Percentiles rank a stretch among this genome's conserved stretches.
These are phyloP conservation scores for Xylota sylvarum DNA, from an alignment of 2,888 invertebrate genomes.

Conservation along the genomic window DNA sequence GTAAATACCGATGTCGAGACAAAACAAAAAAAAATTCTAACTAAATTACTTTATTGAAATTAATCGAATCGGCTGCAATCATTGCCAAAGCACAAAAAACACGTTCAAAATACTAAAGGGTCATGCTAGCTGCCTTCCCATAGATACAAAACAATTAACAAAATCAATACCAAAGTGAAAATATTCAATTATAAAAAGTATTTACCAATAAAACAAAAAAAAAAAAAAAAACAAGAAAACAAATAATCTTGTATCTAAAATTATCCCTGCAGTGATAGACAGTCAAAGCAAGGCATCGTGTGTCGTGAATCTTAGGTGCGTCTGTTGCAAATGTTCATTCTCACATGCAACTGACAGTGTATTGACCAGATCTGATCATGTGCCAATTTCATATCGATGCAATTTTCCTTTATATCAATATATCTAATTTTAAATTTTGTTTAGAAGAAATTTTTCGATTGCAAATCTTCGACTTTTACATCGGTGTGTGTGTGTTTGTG, in stretches of 20 bases:
- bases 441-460: conserved; percentile 37
- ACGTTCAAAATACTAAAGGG: conserved; percentile 53
- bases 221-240: no score
- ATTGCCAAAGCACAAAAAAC: conserved; percentile 57
- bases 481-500: conserved; percentile 15
- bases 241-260: conserved; percentile 54
- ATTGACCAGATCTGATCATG: conserved; percentile 64
- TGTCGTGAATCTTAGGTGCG: conserved; percentile 56
- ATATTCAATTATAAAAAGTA: conserved; percentile 66
- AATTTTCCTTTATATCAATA: conserved; percentile 74
- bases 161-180: conserved; percentile 61
- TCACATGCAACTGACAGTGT: conserved; percentile 45
- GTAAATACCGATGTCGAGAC: conserved; percentile 59
- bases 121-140: conserved; percentile 47
- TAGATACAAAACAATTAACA: conserved; percentile 48
- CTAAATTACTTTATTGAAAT: conserved; percentile 73
- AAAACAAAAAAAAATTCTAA: conserved; percentile 55
- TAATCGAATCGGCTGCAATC: conserved; percentile 50
- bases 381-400: conserved; percentile 76
- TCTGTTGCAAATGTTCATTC: conserved; percentile 31
- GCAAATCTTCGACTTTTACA: conserved; percentile 13
- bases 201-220: conserved; percentile 31
- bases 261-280: conserved; percentile 45
- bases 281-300: conserved; percentile 42
- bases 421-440: conserved; percentile 74